Base-by-base conservation (phyloP, 2,113 vertebrate species). In the Serilophus lunatus region DNA sequence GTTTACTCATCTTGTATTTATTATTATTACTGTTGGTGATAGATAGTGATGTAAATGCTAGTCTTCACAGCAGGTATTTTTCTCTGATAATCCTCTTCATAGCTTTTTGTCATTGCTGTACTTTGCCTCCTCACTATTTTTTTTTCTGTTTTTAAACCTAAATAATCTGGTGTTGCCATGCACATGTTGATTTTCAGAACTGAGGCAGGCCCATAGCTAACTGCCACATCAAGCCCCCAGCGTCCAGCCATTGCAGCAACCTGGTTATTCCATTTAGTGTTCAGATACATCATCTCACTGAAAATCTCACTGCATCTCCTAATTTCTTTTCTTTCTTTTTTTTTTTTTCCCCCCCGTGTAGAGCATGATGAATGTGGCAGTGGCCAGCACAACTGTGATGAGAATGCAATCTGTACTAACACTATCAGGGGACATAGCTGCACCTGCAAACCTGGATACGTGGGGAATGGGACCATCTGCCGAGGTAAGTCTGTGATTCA, bases 321-420 rank as follows among this genome's bases (percentile, higher is more conserved):
- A 61, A 79, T 22, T 47, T 16, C 0, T 7, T 26, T 86, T 18
- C 36, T n/a, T 92, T 25, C 59, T 9, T 84, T 40, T 33, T 92
- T 25, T 61, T 9, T 84, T 40, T 33, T 1, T 7, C 4, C 2
- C 6, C 49, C 4, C 22, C 44, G 81, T 78, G 35, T 91, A 99
- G 99, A 99, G 93, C 99, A 98, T 0, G 99, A 99, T 26, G 99
- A 99, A 84, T 99, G 99, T 76, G 97, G 98, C 91, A 98, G 97
- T 0, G 97, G 98, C 64, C 98, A 98, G 90, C 98, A 98, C 90
- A 96, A 90, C 90, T 99, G 99, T 84, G 98, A 99, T 45, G 97
- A 98, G 90, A 99, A 99, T 4, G 99, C 99, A 82, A 99, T 99
- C 98, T 99, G 99, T 94, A 99, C 99, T 57, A 99, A 99, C 97